Evolutionary conservation across 2,797 vertebrate genomes (phyloP).

Genomic region (Microctenopoma steveboyesi): DNA sequence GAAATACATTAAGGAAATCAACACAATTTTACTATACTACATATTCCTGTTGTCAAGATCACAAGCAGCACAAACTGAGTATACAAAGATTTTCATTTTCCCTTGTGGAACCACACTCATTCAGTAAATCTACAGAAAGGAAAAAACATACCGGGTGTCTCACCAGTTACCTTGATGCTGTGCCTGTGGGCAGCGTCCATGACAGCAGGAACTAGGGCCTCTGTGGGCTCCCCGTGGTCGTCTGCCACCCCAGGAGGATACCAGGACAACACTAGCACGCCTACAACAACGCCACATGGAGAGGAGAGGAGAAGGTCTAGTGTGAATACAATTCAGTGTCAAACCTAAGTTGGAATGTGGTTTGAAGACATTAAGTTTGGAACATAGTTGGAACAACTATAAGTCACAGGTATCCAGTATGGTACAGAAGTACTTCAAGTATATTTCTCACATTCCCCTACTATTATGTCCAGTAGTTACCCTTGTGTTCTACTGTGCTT

Average conservation of each 20-base stretch:
- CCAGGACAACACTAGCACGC: constrained; percentile 90
- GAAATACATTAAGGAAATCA: neutral
- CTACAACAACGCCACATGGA: constrained; percentile 60
- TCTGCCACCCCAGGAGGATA: constrained; percentile 89
- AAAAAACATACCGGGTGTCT: constrained; percentile 76
- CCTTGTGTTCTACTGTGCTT: neutral
- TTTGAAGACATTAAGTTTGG: too few relatives aligned
- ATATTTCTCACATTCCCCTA: neutral
- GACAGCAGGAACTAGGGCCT: constrained; percentile 89
- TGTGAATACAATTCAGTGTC: neutral
- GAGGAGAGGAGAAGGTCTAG: neutral
- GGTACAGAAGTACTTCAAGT: too few relatives aligned
- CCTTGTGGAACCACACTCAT: constrained; percentile 5
- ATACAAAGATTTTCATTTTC: neutral
- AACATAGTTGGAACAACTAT: too few relatives aligned
- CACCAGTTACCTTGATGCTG: constrained; percentile 90
- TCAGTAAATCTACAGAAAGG: constrained; percentile 57
- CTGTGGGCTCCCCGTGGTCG: constrained; percentile 86
- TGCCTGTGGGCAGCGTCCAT: constrained; percentile 89
- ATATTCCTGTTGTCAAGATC: neutral
- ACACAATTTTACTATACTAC: too few relatives aligned
- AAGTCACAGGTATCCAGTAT: too few relatives aligned
- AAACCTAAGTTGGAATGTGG: neutral
- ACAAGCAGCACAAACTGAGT: neutral
- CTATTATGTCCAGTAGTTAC: too few relatives aligned